Percentiles rank a stretch among this genome's conserved stretches.
Conservation (phyloP, 2,113 vertebrate species). For the Rattus rattus region DNA sequence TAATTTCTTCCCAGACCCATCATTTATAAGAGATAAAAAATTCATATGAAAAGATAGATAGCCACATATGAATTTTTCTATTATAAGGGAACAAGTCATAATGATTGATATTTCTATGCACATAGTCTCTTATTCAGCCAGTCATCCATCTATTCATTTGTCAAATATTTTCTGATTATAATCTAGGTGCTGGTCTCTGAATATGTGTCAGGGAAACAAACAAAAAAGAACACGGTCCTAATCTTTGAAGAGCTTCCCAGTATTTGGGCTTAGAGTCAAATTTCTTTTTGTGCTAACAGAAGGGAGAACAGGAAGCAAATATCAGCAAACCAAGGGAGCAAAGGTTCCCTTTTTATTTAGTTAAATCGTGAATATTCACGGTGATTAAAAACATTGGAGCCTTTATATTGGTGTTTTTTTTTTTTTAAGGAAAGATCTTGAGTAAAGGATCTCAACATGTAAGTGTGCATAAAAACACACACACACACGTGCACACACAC, state of each 20-base stretch:
- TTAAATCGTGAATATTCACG: not conserved
- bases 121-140: not conserved
- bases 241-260: not conserved
- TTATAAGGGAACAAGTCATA: not conserved
- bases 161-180: conserved; percentile 41
- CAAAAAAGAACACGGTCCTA: not conserved
- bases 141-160: conserved; percentile 3
- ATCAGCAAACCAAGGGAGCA: not conserved
- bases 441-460: not conserved
- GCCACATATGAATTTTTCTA: conserved; percentile 42
- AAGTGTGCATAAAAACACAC: not conserved
- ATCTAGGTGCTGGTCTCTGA: not conserved
- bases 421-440: not conserved
- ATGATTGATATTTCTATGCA: conserved; percentile 52
- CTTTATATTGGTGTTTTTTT: not conserved
- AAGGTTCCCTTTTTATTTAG: not conserved
- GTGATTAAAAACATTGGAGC: not conserved
- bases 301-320: not conserved
- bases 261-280: not conserved
- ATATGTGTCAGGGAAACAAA: not conserved
- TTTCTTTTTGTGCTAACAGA: not conserved
- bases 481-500: too few species aligned
- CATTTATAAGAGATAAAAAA: conserved; percentile 57
- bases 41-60: conserved; percentile 62
- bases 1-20: conserved; percentile 55